These are phyloP conservation scores for Ptychodera flava DNA, from an alignment of 35 echinoderm and acorn worm species.

Conservation along the genomic window DNA sequence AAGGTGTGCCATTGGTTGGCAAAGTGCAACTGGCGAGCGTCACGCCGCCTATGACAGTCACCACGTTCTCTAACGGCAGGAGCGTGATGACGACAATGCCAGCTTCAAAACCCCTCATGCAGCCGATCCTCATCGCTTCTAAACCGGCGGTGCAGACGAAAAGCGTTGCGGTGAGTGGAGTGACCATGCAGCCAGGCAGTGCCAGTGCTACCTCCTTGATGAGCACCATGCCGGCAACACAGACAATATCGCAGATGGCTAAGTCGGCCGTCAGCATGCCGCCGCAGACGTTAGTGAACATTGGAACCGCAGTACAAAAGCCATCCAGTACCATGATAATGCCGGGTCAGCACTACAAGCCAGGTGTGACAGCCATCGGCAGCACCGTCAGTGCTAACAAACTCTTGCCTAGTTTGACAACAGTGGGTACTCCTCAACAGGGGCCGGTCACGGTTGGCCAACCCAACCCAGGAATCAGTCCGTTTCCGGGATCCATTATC, in stretches of 20 bases:
- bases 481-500: not conserved
- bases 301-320: not conserved
- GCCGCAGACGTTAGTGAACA: constrained; percentile 14
- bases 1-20: not conserved
- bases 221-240: constrained; percentile 18
- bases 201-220: not conserved
- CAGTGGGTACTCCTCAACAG: too few relatives aligned
- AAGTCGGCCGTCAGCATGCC: constrained; percentile 14
- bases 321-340: not conserved
- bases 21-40: not conserved
- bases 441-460: not conserved
- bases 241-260: constrained; percentile 13
- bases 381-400: not conserved
- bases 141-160: not conserved
- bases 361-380: not conserved
- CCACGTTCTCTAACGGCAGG: not conserved
- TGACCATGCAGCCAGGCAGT: not conserved
- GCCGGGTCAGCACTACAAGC: not conserved
- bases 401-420: constrained; percentile 9
- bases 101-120: not conserved
- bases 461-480: not conserved
- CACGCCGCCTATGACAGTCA: not conserved
- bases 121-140: not conserved
- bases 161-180: not conserved
- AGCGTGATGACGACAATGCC: not conserved